Conservation (phyloP, 2,113 vertebrate genomes). For the Limnothrissa miodon region DNA sequence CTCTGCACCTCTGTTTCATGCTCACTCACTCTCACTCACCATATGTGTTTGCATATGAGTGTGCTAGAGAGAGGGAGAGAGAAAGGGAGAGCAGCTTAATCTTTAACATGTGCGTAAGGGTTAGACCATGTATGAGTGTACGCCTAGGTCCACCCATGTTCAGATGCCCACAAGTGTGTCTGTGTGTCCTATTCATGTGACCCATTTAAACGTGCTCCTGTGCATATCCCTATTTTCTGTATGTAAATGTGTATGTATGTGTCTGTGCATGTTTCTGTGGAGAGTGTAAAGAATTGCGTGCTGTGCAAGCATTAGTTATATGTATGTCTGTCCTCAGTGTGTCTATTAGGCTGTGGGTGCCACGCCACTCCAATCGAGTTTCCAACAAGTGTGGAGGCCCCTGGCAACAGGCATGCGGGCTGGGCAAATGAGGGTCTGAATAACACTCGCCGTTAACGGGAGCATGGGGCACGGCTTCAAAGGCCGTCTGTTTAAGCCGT, state of each 20-base stretch:
- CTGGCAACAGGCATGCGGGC: slow-evolving; percentile 52
- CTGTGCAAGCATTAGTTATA: background rate
- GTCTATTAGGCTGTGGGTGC: slow-evolving; percentile 7
- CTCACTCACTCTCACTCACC: background rate
- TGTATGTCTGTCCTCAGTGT: background rate
- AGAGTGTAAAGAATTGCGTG: background rate
- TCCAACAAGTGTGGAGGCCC: slow-evolving; percentile 53
- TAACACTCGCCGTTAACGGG: slow-evolving; percentile 67
- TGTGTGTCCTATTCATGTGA: background rate
- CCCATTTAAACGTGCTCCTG: background rate
- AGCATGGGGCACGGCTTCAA: slow-evolving; percentile 63
- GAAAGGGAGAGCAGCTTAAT: background rate
- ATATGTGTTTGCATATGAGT: background rate
- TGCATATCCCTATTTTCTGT: background rate
- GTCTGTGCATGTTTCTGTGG: background rate
- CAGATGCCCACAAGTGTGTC: background rate
- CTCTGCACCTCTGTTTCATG: background rate
- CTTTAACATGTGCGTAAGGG: background rate
- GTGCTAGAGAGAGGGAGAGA: background rate
- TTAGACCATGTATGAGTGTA: background rate
- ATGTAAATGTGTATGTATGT: slow-evolving; percentile 30
- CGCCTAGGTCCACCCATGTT: background rate
- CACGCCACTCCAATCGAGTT: slow-evolving; percentile 58
- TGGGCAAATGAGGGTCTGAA: slow-evolving; percentile 60
- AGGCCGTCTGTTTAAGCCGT: slow-evolving; percentile 62